These are phyloP conservation scores for Metopia argyrocephala DNA, from an alignment of 2,888 invertebrate genomes.

Conservation along the genomic window DNA sequence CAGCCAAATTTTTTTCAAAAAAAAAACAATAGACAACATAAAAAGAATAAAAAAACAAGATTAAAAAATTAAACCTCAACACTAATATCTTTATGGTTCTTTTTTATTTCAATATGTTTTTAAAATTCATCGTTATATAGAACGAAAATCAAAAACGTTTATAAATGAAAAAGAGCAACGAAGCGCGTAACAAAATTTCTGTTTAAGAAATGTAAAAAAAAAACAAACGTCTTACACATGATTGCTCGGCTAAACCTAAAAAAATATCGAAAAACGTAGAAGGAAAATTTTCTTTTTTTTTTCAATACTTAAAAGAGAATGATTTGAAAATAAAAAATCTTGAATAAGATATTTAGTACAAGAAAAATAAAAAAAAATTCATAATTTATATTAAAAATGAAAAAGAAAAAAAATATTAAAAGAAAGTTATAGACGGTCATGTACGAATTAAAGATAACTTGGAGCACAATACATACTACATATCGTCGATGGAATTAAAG, in stretches of 20 bases:
- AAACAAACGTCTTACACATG: slow-evolving; percentile 46
- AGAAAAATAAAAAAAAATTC: slow-evolving; percentile 13
- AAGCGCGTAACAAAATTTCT: slow-evolving; percentile 42
- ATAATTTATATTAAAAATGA: neutral
- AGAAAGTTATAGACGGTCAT: too few species aligned
- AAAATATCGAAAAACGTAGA: neutral
- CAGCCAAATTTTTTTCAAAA: too few species aligned
- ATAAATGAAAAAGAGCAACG: slow-evolving; percentile 54
- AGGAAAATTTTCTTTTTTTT: neutral
- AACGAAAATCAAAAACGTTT: neutral
- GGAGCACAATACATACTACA: too few species aligned
- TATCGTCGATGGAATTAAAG: too few species aligned
- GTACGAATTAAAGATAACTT: too few species aligned
- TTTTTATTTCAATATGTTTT: neutral
- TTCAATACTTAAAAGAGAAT: too few species aligned
- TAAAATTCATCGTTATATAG: neutral
- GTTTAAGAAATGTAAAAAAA: slow-evolving; percentile 1
- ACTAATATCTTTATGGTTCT: neutral
- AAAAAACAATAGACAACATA: too few species aligned
- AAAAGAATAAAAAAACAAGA: neutral
- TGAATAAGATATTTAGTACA: slow-evolving; percentile 12
- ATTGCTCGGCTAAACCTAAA: slow-evolving; percentile 35
- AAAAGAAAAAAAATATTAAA: neutral
- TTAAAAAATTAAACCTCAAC: neutral
- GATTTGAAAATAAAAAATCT: neutral